Conservation (phyloP, 2,797 vertebrate species). For the Heteromormyrus szaboi region DNA sequence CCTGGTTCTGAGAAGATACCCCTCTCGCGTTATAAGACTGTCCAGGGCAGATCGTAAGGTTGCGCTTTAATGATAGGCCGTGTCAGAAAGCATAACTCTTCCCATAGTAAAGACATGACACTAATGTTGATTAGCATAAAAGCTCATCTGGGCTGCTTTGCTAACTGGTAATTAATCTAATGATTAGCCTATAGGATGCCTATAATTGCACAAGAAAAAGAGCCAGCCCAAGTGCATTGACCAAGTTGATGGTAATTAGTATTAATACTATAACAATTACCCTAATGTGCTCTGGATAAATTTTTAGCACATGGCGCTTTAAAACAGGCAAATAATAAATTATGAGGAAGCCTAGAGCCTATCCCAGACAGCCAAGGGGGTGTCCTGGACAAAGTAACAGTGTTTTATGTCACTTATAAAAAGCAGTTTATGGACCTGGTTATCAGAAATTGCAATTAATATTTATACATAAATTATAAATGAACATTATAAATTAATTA, state of each 20-base stretch:
- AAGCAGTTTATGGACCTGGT: neutral
- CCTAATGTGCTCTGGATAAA: neutral
- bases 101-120: neutral
- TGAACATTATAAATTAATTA: neutral
- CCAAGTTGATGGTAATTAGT: constrained; percentile 8
- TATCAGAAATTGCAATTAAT: neutral
- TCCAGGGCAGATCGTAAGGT: neutral
- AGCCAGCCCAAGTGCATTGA: neutral
- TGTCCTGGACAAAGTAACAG: neutral
- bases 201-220: neutral
- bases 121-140: neutral
- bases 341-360: neutral
- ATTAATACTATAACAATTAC: neutral
- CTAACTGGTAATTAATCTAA: constrained; percentile 10
- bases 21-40: neutral
- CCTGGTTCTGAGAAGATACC: neutral
- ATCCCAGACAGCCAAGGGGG: neutral
- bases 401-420: neutral
- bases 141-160: constrained; percentile 2
- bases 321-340: neutral
- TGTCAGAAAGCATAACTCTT: neutral
- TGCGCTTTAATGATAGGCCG: neutral
- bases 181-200: neutral
- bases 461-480: neutral
- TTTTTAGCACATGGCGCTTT: neutral